A percentile compares a stretch with the other conserved stretches of the same genome.
Conservation (phyloP, 2,113 vertebrate species). For the Regulus satrapa region DNA sequence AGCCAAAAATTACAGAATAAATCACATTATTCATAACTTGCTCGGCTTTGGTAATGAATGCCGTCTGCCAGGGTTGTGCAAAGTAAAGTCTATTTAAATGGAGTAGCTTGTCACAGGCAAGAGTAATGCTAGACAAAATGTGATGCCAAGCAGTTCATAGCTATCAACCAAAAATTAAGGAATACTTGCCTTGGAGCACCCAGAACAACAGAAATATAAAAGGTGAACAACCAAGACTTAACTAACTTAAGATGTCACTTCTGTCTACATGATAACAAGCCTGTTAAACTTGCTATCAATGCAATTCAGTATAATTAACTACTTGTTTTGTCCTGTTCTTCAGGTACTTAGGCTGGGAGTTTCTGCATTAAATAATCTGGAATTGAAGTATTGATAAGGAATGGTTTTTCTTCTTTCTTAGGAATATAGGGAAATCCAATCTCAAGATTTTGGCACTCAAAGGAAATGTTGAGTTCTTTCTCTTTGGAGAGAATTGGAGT, state of each 20-base stretch:
- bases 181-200: neutral
- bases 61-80: neutral
- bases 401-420: neutral
- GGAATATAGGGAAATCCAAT: neutral
- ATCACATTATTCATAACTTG: conserved; percentile 24
- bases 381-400: neutral
- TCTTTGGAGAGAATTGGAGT: neutral
- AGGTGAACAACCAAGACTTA: neutral
- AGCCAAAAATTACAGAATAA: conserved; percentile 6
- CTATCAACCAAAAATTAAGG: neutral
- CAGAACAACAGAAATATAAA: neutral
- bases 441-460: neutral
- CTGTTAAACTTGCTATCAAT: neutral
- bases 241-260: neutral
- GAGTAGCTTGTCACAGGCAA: conserved; percentile 6
- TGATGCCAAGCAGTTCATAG: neutral
- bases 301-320: neutral
- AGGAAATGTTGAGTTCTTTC: neutral
- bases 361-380: neutral
- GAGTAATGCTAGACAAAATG: neutral
- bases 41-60: neutral
- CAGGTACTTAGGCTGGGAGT: neutral
- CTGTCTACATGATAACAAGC: neutral
- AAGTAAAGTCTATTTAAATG: conserved; percentile 1
- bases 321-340: neutral